These are phyloP conservation scores for Atrina japonica DNA, from an alignment of 2,888 invertebrate species.

Conservation along the genomic window DNA sequence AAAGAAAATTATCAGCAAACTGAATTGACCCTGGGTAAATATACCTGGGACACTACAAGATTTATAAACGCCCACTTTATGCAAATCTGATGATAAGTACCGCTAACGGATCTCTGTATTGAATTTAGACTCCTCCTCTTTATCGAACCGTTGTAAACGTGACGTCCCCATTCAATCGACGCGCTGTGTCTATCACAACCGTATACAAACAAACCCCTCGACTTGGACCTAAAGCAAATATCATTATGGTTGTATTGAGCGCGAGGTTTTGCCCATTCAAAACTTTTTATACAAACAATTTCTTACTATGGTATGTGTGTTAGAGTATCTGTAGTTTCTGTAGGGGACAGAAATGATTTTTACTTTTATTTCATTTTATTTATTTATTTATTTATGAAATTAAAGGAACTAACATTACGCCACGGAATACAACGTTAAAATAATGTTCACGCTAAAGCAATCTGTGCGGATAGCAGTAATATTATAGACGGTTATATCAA, in stretches of 20 bases:
- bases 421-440: too few relatives aligned
- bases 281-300: conserved; percentile 27
- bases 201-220: conserved; percentile 33
- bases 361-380: neutral
- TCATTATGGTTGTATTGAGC: conserved; percentile 18
- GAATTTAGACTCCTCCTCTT: conserved; percentile 27
- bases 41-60: conserved; percentile 41
- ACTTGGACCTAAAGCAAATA: conserved; percentile 30
- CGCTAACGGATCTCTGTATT: neutral
- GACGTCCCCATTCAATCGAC: conserved; percentile 19
- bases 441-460: too few relatives aligned
- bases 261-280: conserved; percentile 29
- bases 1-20: conserved; percentile 46
- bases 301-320: conserved; percentile 9
- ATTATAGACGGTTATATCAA: too few relatives aligned
- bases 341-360: neutral
- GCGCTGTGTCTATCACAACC: conserved; percentile 38
- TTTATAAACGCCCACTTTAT: conserved; percentile 40
- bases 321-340: too few relatives aligned
- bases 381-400: too few relatives aligned
- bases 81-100: conserved; percentile 40
- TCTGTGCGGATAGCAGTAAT: too few relatives aligned
- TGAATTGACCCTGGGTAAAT: conserved; percentile 50
- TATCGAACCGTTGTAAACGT: conserved; percentile 37
- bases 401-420: too few relatives aligned